Conservation (phyloP, 2,888 invertebrate species). For the Alloplasta piceator region DNA sequence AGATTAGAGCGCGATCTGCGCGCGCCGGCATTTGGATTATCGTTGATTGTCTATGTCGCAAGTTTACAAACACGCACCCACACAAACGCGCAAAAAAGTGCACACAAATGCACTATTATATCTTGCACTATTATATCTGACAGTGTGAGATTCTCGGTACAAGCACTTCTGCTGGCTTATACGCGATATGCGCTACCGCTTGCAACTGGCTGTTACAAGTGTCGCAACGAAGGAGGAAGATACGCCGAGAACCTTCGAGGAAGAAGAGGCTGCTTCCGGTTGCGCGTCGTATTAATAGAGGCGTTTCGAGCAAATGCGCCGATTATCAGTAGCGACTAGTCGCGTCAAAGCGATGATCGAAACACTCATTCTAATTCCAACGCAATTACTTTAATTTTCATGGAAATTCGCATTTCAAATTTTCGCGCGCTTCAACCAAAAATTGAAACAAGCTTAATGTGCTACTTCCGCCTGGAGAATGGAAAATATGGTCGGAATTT, state of each 20-base stretch:
- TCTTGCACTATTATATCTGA: slow-evolving; percentile 10
- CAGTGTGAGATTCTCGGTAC: slow-evolving; percentile 62
- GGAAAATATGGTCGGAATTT: no score
- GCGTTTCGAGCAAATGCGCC: neutral
- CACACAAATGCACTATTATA: no score
- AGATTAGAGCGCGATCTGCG: slow-evolving; percentile 62
- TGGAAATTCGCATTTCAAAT: no score
- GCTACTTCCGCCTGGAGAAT: no score
- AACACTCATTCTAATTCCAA: no score
- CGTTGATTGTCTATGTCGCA: slow-evolving; percentile 59
- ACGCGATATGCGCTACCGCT: slow-evolving; percentile 38
- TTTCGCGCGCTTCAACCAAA: no score
- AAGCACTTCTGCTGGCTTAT: slow-evolving; percentile 40
- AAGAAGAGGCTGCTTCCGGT: slow-evolving; percentile 65
- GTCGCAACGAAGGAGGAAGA: slow-evolving; percentile 17
- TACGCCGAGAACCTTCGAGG: slow-evolving; percentile 45
- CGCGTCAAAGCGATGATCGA: no score
- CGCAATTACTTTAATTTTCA: no score
- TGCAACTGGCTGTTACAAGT: slow-evolving; percentile 27
- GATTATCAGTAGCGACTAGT: no score
- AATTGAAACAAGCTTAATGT: no score
- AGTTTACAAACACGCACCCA: slow-evolving; percentile 42
- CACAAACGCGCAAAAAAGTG: no score
- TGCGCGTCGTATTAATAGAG: slow-evolving; percentile 41
- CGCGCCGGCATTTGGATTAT: slow-evolving; percentile 56